Percentiles rank a stretch among this genome's conserved stretches.
These are phyloP conservation scores for Phalacrocorax brasilianus DNA, from an alignment of 2,113 vertebrate genomes.

Conservation along the genomic window DNA sequence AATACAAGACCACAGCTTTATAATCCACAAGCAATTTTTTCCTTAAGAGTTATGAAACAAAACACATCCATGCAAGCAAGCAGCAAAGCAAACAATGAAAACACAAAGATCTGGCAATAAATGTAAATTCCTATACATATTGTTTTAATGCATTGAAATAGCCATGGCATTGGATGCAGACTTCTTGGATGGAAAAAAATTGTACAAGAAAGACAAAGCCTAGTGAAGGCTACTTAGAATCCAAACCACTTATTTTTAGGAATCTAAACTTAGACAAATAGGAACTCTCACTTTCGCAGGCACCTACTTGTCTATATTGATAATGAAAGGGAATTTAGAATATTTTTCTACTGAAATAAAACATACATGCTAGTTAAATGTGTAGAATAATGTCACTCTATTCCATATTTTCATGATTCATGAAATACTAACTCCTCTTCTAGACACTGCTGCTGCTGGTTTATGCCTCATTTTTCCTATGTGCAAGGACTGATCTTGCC, in stretches of 20 bases:
- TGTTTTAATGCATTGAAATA: neutral
- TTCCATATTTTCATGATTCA: neutral
- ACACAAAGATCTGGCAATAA: neutral
- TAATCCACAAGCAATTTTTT: neutral
- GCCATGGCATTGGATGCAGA: neutral
- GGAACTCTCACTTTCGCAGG: neutral
- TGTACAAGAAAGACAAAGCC: neutral
- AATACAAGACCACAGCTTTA: neutral
- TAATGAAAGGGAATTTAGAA: neutral
- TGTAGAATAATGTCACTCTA: neutral
- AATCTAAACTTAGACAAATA: neutral
- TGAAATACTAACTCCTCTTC: neutral
- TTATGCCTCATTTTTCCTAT: neutral
- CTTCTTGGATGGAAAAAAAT: neutral
- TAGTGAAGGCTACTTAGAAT: neutral
- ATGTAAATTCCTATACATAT: neutral
- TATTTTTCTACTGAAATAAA: neutral
- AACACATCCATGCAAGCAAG: neutral
- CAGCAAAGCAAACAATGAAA: neutral
- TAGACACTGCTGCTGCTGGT: neutral
- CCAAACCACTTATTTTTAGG: neutral
- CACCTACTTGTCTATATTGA: neutral
- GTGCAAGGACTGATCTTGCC: neutral
- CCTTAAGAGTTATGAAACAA: neutral
- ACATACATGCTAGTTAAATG: neutral